Base-by-base conservation (phyloP, 2,113 vertebrate genomes). In the Nyctereutes procyonoides region DNA sequence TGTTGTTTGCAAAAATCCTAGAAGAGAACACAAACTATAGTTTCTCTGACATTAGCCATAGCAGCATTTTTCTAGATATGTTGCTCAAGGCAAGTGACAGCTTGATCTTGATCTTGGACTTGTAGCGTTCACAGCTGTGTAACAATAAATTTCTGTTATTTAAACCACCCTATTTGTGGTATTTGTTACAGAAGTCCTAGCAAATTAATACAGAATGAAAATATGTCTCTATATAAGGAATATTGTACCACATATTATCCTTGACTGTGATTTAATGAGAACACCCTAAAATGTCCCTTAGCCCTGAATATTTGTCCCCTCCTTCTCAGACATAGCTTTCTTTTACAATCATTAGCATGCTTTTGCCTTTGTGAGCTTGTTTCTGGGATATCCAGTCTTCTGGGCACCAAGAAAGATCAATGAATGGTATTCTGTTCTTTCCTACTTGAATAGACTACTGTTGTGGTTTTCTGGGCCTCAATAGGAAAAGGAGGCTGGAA, bases 371-470 rank as follows among this genome's bases (percentile, higher is more conserved):
- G 58, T 82, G 35, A 83, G 55, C 43, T 81, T 43, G 32, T 53
- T 38, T 95, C 88, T 82, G 55, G 51, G 20, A 84, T 95, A 85
- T 35, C 13, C 60, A 96, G 53, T 15, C 86, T 35, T 79, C n/a
- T 67, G 28, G 35, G 38, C 35, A 93, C 71, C 73, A 80, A 80
- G n/a, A 88, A 95, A 94, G 51, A 97, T 60, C 38, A 71, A n/a
- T 82, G 82, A 77, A 73, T 58, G 38, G n/a, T 67, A 35, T 65
- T 92, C 14, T 58, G 22, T 88, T 95, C 81, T 94, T 93, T 81
- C 73, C 51, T 71, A 56, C 16, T 73, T 89, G 71, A 96, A 86
- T 79, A 89, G 73, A 92, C 1, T 30, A 95, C 73, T 83, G 12
- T 86, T 95, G 15, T 71, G 76, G 14, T 11, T 90, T 88, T 77